Evolutionary conservation across 2,888 invertebrate genomes (phyloP).

Genomic region (Drosophila incognita): DNA sequence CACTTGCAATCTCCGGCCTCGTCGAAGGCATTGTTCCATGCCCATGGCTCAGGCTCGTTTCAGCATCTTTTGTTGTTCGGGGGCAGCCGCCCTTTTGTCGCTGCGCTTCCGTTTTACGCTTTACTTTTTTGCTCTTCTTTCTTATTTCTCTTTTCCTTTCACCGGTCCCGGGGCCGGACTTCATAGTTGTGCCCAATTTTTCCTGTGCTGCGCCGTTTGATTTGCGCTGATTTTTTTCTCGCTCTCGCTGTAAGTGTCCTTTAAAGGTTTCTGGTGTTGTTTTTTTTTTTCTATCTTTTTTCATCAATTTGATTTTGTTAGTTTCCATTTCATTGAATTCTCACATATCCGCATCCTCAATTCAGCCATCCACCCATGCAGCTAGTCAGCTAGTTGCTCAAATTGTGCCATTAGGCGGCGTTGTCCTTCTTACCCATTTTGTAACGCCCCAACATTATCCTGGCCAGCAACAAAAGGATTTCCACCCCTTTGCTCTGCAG

Average conservation of each 20-base stretch:
- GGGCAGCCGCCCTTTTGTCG: conserved; percentile 61
- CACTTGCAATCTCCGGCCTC: conserved; percentile 65
- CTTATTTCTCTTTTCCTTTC: conserved; percentile 4
- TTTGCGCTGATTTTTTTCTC: conserved; percentile 75
- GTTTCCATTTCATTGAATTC: conserved; percentile 82
- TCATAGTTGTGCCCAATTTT: conserved; percentile 68
- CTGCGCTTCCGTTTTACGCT: conserved; percentile 61
- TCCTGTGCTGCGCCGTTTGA: conserved; percentile 68
- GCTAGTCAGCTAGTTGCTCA: conserved; percentile 66
- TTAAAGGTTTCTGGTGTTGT: conserved; percentile 60
- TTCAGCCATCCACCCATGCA: conserved; percentile 32
- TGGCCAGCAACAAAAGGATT: conserved; percentile 55
- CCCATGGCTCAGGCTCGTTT: conserved; percentile 62
- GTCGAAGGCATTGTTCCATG: conserved; percentile 73
- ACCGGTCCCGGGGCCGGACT: conserved; percentile 49
- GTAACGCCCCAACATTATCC: conserved; percentile 40
- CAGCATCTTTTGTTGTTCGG: conserved; percentile 74
- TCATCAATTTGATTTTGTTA: conserved; percentile 77
- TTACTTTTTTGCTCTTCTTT: conserved; percentile 26
- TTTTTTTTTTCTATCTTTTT: conserved; percentile 36
- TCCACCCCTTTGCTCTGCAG: conserved; percentile 3
- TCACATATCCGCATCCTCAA: conserved; percentile 74
- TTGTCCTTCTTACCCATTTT: conserved; percentile 63
- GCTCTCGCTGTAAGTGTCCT: conserved; percentile 49
- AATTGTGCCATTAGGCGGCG: conserved; percentile 77